A percentile compares a stretch with the other conserved stretches of the same genome.
Evolutionary conservation across 1,140 invertebrate species (phyloP).

Genomic region (Mesaphorura yosii): DNA sequence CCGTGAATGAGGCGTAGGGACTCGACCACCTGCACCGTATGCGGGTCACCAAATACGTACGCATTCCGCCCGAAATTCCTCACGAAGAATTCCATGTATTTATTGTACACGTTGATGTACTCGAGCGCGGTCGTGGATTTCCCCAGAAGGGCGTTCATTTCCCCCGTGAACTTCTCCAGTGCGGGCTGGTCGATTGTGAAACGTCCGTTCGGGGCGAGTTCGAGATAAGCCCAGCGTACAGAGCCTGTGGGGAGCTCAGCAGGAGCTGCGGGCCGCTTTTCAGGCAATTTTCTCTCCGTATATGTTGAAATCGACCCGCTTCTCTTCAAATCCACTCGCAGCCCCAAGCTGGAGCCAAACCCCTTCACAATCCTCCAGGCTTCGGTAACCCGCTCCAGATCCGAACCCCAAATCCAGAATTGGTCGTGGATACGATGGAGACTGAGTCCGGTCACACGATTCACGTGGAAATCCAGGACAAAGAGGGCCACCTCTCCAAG

Average conservation of each 20-base stretch:
- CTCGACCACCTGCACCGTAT: conserved; percentile 13
- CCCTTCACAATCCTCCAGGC: conserved; percentile 12
- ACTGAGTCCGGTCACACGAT: not conserved
- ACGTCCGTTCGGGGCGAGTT: conserved; percentile 9
- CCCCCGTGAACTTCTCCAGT: not conserved
- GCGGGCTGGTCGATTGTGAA: conserved; percentile 7
- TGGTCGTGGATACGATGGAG: conserved; percentile 14
- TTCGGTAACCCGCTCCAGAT: not conserved
- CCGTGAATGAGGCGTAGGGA: not conserved
- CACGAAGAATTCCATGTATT: conserved; percentile 17
- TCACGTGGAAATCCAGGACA: conserved; percentile 14
- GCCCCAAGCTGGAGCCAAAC: not conserved
- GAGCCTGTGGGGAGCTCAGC: conserved; percentile 8
- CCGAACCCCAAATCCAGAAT: conserved; percentile 16
- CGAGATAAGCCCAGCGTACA: conserved; percentile 17
- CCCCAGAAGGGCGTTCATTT: conserved; percentile 12
- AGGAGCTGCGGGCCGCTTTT: not conserved
- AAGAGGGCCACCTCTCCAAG: conserved; percentile 19
- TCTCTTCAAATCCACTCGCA: conserved; percentile 6
- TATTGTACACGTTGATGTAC: conserved; percentile 18
- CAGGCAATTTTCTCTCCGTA: not conserved
- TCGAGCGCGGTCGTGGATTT: conserved; percentile 8
- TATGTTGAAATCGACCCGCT: conserved; percentile 8
- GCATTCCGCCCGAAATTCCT: conserved; percentile 17
- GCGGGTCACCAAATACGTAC: conserved; percentile 13